Evolutionary conservation across 2,888 invertebrate genomes (phyloP).

Genomic region (Sycophila texana): DNA sequence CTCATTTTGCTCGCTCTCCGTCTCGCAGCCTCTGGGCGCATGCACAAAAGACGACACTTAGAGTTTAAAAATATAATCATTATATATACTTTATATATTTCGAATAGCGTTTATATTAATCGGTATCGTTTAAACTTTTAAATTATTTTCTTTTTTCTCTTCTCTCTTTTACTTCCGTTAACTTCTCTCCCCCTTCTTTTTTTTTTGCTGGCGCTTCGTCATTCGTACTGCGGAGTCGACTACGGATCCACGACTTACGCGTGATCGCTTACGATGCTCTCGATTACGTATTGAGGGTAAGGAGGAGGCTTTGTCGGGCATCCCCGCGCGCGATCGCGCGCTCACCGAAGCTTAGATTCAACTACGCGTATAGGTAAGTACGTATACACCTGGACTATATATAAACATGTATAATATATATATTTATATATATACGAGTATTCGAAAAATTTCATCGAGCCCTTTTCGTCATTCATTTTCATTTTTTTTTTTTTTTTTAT

Average conservation of each 20-base stretch:
- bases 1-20: conserved; percentile 21
- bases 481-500: background rate
- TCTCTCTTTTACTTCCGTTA: conserved; percentile 46
- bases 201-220: conserved; percentile 34
- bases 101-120: conserved; percentile 65
- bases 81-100: conserved; percentile 71
- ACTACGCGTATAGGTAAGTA: conserved; percentile 29
- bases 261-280: no score
- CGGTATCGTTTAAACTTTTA: conserved; percentile 61
- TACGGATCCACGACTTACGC: no score
- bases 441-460: conserved; percentile 20
- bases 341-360: conserved; percentile 27
- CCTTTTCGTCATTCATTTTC: no score
- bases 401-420: conserved; percentile 25
- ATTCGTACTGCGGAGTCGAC: no score
- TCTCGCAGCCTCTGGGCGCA: conserved; percentile 59
- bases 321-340: conserved; percentile 17
- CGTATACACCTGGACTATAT: conserved; percentile 27
- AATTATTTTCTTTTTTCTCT: conserved; percentile 58
- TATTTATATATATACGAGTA: conserved; percentile 27
- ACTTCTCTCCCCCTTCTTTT: conserved; percentile 54
- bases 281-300: no score
- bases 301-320: conserved; percentile 1
- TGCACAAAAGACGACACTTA: conserved; percentile 75
- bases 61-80: conserved; percentile 76